phyloP scores from a whole-genome alignment of 2,113 vertebrate species.

The Enhydra lutris region DNA sequence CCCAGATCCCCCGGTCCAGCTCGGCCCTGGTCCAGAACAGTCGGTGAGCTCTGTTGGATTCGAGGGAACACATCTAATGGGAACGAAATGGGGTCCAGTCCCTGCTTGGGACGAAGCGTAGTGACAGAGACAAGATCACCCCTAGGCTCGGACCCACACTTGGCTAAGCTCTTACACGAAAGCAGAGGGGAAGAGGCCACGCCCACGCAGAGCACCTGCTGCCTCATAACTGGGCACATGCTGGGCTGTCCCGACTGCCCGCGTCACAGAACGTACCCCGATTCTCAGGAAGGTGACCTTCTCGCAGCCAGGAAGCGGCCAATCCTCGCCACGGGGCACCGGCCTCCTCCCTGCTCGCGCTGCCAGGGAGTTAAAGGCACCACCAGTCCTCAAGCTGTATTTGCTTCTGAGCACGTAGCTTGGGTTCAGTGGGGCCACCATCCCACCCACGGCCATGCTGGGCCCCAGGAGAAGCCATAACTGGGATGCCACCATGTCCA shows the following conservation, averaged over 20 bases:
- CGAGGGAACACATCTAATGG: fast-evolving
- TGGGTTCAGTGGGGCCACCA: background rate
- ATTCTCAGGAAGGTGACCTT: background rate
- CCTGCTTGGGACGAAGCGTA: background rate
- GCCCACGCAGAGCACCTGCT: fast-evolving
- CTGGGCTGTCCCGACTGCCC: fast-evolving
- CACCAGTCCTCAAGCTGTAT: background rate
- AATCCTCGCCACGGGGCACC: background rate
- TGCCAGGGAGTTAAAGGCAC: too few species aligned
- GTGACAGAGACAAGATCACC: background rate
- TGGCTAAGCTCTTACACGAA: fast-evolving
- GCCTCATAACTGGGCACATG: fast-evolving
- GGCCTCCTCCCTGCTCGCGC: fast-evolving
- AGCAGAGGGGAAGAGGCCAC: background rate
- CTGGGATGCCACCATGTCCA: too few species aligned
- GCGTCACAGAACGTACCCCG: fast-evolving
- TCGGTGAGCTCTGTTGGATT: too few species aligned
- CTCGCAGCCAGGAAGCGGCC: background rate
- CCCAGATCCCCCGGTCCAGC: background rate
- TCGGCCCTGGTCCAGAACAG: background rate
- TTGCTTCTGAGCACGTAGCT: background rate
- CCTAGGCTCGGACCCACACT: background rate
- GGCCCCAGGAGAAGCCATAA: fast-evolving
- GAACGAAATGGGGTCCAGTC: background rate
- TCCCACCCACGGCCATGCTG: background rate